These are phyloP conservation scores for Germaria angustata DNA, from an alignment of 2,888 invertebrate species.

Conservation along the genomic window DNA sequence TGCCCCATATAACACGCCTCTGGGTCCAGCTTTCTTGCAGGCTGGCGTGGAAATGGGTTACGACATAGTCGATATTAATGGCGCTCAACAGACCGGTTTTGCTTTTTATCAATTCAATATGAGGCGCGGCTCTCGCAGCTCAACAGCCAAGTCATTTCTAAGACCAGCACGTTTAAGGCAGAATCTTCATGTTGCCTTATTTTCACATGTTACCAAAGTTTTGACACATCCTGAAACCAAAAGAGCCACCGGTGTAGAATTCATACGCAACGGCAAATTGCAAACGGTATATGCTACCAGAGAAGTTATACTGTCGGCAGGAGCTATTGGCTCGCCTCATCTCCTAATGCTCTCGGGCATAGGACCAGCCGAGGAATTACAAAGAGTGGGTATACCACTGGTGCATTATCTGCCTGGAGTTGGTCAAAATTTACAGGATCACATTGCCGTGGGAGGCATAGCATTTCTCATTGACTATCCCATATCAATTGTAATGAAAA, in stretches of 20 bases:
- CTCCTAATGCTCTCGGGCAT: constrained; percentile 94
- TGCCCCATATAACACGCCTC: constrained; percentile 83
- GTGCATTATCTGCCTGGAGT: constrained; percentile 90
- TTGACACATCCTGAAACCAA: constrained; percentile 86
- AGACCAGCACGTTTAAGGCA: constrained; percentile 87
- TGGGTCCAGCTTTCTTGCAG: constrained; percentile 91
- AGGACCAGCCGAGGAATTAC: constrained; percentile 87
- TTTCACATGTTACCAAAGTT: constrained; percentile 89
- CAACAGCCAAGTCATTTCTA: constrained; percentile 91
- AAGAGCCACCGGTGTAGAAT: constrained; percentile 90
- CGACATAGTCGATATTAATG: constrained; percentile 91
- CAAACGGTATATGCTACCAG: constrained; percentile 79
- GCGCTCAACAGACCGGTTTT: constrained; percentile 92
- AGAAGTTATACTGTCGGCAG: constrained; percentile 82
- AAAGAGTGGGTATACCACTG: constrained; percentile 86
- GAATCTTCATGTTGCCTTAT: constrained; percentile 91
- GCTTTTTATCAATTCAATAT: constrained; percentile 94
- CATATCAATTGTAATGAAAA: constrained; percentile 88
- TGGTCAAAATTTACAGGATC: constrained; percentile 93
- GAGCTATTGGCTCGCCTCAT: constrained; percentile 95
- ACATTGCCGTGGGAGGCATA: constrained; percentile 92
- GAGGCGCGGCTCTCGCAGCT: constrained; percentile 90
- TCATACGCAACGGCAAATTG: constrained; percentile 84
- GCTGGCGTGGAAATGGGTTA: constrained; percentile 96
- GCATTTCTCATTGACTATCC: constrained; percentile 90